phyloP scores from a whole-genome alignment of 2,113 vertebrate species.

The Leptocoma aspasia region DNA sequence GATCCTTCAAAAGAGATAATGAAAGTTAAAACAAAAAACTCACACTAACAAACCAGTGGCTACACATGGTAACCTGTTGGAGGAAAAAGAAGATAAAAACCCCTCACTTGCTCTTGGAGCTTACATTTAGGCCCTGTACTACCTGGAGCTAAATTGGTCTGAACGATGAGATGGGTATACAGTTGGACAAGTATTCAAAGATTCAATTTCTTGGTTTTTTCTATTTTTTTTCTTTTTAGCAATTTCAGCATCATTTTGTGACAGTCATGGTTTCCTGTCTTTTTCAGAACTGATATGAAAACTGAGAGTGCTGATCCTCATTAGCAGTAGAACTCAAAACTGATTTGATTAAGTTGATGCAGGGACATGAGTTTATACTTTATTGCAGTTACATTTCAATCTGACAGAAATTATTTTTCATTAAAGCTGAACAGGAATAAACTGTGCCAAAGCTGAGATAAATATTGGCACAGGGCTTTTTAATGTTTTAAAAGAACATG shows the following conservation, averaged over 20 bases:
- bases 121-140: neutral
- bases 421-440: neutral
- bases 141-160: neutral
- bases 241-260: neutral
- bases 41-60: neutral
- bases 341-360: neutral
- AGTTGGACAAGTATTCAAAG: neutral
- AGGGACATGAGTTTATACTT: neutral
- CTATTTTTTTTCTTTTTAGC: neutral
- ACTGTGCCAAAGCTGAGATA: neutral
- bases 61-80: neutral
- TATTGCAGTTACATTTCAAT: neutral
- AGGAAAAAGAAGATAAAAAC: neutral
- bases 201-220: fast-evolving
- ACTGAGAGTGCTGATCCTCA: neutral
- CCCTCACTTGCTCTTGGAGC: neutral
- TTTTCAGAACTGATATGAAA: neutral
- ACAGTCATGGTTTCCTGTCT: neutral
- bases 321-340: neutral
- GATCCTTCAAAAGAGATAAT: conserved; percentile 30
- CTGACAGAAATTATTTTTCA: neutral
- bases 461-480: neutral
- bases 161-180: neutral
- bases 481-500: neutral
- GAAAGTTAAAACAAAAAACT: conserved; percentile 7